A percentile compares a stretch with the other conserved stretches of the same genome.
These are phyloP conservation scores for Anoncus sp. DNA, from an alignment of 2,888 invertebrate species.

Conservation along the genomic window DNA sequence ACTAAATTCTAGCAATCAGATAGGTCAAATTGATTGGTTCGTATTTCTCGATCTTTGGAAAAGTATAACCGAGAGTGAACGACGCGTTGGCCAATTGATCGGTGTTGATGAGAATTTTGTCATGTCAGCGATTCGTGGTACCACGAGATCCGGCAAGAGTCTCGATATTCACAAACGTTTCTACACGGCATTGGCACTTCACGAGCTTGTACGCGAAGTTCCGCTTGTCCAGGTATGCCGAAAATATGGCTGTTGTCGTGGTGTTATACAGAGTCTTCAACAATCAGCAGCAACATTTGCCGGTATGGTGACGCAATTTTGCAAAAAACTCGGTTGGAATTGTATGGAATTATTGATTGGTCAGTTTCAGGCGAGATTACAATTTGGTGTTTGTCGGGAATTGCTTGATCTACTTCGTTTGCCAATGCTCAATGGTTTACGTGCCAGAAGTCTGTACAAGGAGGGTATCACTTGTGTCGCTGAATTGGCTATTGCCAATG, in stretches of 20 bases:
- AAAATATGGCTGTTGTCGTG: constrained; percentile 94
- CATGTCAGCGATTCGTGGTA: constrained; percentile 90
- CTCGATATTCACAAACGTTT: constrained; percentile 86
- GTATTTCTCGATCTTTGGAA: constrained; percentile 93
- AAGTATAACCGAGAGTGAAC: constrained; percentile 90
- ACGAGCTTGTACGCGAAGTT: constrained; percentile 96
- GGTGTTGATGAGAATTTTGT: constrained; percentile 95
- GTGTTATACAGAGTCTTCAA: constrained; percentile 96
- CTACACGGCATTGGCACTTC: constrained; percentile 95
- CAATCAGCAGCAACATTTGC: constrained; percentile 98
- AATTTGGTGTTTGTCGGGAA: constrained; percentile 97
- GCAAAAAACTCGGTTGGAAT: constrained; percentile 95
- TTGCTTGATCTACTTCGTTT: constrained; percentile 95
- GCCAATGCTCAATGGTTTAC: constrained; percentile 91
- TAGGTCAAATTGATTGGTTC: constrained; percentile 92
- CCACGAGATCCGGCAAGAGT: constrained; percentile 83
- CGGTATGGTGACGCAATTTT: constrained; percentile 98
- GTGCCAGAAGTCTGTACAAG: constrained; percentile 93
- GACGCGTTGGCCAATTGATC: constrained; percentile 94
- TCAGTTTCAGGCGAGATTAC: constrained; percentile 97
- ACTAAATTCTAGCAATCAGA: constrained; percentile 92
- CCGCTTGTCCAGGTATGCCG: constrained; percentile 91
- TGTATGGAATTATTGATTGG: constrained; percentile 94
- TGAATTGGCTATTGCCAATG: constrained; percentile 90
- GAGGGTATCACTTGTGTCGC: constrained; percentile 91